Conservation (phyloP, 35 echinoderm and acorn worm species). For the Ophioderma brevispina region DNA sequence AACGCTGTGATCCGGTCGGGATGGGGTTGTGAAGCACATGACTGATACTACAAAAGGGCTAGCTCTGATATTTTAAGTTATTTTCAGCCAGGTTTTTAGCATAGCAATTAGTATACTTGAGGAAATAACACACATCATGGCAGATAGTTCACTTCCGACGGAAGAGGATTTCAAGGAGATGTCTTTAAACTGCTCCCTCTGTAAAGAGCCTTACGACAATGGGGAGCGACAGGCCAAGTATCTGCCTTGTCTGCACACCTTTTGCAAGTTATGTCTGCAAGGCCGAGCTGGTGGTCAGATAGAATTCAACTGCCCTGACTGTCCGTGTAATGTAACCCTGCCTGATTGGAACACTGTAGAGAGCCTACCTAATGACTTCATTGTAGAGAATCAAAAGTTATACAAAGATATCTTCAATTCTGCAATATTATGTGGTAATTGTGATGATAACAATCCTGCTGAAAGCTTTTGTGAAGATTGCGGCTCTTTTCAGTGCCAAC, state of each 20-base stretch:
- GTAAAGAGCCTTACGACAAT: background rate
- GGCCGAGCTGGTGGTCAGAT: background rate
- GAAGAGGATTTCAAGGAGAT: background rate
- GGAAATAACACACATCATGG: too few relatives aligned
- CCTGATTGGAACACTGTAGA: background rate
- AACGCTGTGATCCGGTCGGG: too few relatives aligned
- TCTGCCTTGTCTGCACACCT: background rate
- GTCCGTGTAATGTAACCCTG: background rate
- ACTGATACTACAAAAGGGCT: too few relatives aligned
- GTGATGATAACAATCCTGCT: background rate
- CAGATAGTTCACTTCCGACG: too few relatives aligned
- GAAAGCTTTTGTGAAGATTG: background rate
- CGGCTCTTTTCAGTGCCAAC: background rate
- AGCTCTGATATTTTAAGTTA: too few relatives aligned
- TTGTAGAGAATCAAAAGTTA: background rate
- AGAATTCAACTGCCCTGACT: background rate
- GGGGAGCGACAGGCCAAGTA: background rate
- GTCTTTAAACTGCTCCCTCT: background rate
- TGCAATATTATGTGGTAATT: background rate
- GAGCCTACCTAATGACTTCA: background rate
- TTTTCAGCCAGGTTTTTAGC: too few relatives aligned
- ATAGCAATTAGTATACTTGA: too few relatives aligned
- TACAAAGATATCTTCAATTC: background rate
- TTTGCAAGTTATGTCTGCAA: background rate
- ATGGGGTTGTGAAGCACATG: too few relatives aligned